Evolutionary conservation across 2,797 vertebrate genomes (phyloP).

Genomic region (Nyctibius grandis): DNA sequence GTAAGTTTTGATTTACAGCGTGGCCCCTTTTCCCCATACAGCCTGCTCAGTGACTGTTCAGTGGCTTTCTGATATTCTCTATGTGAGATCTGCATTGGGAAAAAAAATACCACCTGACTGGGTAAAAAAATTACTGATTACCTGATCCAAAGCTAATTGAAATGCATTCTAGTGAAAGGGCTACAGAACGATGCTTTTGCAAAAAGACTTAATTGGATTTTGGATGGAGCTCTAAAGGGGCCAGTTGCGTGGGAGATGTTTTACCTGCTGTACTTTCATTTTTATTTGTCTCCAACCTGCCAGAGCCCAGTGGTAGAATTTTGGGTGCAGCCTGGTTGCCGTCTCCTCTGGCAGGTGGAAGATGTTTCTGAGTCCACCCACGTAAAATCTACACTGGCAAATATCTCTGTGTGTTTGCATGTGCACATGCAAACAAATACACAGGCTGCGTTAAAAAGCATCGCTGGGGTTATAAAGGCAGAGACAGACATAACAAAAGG

Average conservation of each 20-base stretch:
- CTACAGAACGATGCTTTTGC: background rate
- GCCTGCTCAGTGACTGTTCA: background rate
- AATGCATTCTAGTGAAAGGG: background rate
- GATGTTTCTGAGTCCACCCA: background rate
- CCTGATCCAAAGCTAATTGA: background rate
- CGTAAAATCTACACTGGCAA: background rate
- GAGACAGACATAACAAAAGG: background rate
- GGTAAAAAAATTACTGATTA: background rate
- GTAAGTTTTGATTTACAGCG: background rate
- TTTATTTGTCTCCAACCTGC: background rate
- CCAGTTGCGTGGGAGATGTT: background rate
- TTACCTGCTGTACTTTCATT: background rate
- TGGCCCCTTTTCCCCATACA: background rate
- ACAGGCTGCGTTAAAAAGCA: background rate
- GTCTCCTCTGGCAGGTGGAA: background rate
- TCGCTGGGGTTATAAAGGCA: background rate
- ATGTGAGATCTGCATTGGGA: background rate
- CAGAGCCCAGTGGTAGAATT: background rate
- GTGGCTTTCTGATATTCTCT: background rate
- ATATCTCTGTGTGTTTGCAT: background rate
- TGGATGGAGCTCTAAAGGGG: background rate
- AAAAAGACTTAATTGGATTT: background rate
- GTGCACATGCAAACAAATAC: background rate
- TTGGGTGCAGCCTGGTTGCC: background rate
- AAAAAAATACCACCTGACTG: background rate